Conservation (phyloP, 2,888 invertebrate genomes). For the Drosophila nr. fundita region DNA sequence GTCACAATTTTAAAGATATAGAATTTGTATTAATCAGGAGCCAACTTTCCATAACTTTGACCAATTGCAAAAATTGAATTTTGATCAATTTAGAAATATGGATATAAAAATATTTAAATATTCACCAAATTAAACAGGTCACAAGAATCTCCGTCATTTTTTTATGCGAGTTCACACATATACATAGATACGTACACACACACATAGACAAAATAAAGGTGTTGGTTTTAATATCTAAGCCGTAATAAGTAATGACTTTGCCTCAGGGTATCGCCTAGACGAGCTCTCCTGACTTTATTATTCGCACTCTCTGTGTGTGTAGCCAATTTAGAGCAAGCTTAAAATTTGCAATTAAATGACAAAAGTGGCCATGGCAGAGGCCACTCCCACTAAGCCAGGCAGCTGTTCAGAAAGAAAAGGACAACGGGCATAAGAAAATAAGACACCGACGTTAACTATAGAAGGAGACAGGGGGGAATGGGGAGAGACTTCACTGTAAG, state of each 20-base stretch:
- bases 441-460: slow-evolving; percentile 1
- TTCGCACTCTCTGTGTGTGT: slow-evolving; percentile 13
- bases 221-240: neutral
- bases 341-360: slow-evolving; percentile 78
- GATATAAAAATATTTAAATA: neutral
- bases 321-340: slow-evolving; percentile 69
- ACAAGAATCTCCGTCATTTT: neutral
- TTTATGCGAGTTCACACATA: neutral
- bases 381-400: slow-evolving; percentile 48
- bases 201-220: neutral
- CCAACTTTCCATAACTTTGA: neutral
- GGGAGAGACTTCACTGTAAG: neutral
- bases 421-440: slow-evolving; percentile 5
- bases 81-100: neutral
- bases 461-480: neutral
- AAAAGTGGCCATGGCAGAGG: slow-evolving; percentile 35
- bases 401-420: neutral
- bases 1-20: neutral
- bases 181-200: neutral
- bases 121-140: neutral
- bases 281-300: neutral
- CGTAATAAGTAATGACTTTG: neutral
- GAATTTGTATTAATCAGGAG: neutral
- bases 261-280: neutral
- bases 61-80: neutral